Conservation (phyloP, 2,888 invertebrate genomes). For the Drosophila setosimentum region DNA sequence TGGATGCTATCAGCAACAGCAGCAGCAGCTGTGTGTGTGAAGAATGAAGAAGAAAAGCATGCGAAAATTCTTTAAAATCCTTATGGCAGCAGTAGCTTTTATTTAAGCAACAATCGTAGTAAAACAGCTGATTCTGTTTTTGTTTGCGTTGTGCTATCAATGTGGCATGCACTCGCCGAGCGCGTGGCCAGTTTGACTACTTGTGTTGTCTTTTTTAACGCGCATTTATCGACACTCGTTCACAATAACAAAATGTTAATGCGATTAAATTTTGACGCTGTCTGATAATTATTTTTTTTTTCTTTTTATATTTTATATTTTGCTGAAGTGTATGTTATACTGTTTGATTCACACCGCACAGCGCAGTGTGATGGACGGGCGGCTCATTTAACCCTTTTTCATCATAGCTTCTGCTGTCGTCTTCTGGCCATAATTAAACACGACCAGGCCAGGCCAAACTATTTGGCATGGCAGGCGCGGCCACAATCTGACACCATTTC, state of each 20-base stretch:
- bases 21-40: not conserved
- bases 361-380: not conserved
- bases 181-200: slow-evolving; percentile 45
- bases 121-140: not conserved
- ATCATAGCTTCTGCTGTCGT: not conserved
- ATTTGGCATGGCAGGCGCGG: slow-evolving; percentile 1
- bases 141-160: slow-evolving; percentile 7
- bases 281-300: slow-evolving; percentile 29
- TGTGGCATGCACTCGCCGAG: slow-evolving; percentile 30
- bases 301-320: not conserved
- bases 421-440: not conserved
- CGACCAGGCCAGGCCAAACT: not conserved
- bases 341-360: not conserved
- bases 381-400: slow-evolving; percentile 33
- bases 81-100: slow-evolving; percentile 3
- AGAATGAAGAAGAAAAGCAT: not conserved
- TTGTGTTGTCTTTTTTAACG: slow-evolving; percentile 9
- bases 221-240: slow-evolving; percentile 31
- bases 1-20: slow-evolving; percentile 24
- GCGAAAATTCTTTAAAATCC: not conserved
- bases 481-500: slow-evolving; percentile 28
- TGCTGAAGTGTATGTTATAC: slow-evolving; percentile 1
- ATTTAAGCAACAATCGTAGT: not conserved
- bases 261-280: slow-evolving; percentile 20
- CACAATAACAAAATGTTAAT: slow-evolving; percentile 42